A percentile compares a stretch with the other conserved stretches of the same genome.
Conservation (phyloP, 2,888 invertebrate genomes). For the Microplitis deprimator region DNA sequence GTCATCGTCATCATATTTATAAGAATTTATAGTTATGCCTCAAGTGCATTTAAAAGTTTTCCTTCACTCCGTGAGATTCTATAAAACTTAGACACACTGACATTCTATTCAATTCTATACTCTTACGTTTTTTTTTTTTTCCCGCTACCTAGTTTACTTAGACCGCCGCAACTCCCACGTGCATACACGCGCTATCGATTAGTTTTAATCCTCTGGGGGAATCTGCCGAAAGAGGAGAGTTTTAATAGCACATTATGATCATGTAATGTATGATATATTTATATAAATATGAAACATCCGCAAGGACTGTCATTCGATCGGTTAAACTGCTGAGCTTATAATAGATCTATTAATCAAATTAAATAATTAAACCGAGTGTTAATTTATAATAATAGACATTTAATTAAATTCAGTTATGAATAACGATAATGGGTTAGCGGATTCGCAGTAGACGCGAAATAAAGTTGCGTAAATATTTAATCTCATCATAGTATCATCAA, state of each 20-base stretch:
- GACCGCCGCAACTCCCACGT: slow-evolving; percentile 39
- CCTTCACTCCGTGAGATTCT: neutral
- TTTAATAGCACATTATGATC: neutral
- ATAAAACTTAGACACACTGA: slow-evolving; percentile 24
- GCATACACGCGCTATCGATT: slow-evolving; percentile 45
- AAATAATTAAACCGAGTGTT: neutral
- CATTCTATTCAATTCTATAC: neutral
- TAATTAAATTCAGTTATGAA: neutral
- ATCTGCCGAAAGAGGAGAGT: slow-evolving; percentile 8
- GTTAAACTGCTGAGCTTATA: too few species aligned
- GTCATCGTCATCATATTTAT: neutral
- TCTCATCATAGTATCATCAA: slow-evolving; percentile 50
- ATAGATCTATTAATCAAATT: neutral
- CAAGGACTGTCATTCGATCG: too few species aligned
- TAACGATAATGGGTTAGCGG: neutral
- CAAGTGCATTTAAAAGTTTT: neutral
- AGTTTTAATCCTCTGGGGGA: slow-evolving; percentile 13
- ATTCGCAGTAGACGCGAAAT: slow-evolving; percentile 23
- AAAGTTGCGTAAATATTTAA: slow-evolving; percentile 51
- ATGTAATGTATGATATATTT: neutral
- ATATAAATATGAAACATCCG: too few species aligned
- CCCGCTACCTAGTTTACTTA: neutral
- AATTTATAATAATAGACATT: neutral
- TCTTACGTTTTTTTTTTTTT: neutral
- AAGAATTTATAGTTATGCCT: neutral